Evolutionary conservation across 1,140 invertebrate species (phyloP), one percentile per base, ranked within the genome.

Genomic region (Cotesia chilonis): DNA sequence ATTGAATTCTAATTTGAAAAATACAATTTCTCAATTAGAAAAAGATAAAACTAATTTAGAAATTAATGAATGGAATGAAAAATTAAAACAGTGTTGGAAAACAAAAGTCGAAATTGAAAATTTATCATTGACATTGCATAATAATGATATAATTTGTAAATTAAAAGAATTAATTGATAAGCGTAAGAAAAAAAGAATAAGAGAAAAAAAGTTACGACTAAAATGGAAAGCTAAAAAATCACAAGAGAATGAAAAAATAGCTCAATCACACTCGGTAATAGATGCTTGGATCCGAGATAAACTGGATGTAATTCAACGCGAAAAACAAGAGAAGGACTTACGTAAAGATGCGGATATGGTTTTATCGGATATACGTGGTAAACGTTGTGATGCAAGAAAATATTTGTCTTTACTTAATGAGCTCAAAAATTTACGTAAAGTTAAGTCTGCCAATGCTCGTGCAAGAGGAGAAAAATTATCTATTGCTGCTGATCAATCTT

Each of bases 271-370:
- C 88, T 80, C 76, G 84, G 76, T 87, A 87, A 81, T 86, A 87
- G 76, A 92, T 90, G 79, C 88, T 88, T 88, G 88, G 89, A 79
- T 92, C 87, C 88, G 83, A 89, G 73, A 87, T 82, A 79, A 89
- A 87, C 76, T 91, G 76, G 89, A 91, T 79, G 84, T 90, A 65
- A 89, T 91, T 41, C 86, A 91, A 68, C 89, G 86, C 74, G 87
- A 87, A 60, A 91, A 92, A 83, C 80, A 93, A 88, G 90, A 91
- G 79, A 89, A 91, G 80, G 87, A 89, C 78, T 85, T 91, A 60
- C 90, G 92, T 75, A 87, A 88, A 76, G 88, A 93, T 80, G 92
- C 92, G 0, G 93, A 94, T 81, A 85, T 88, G 72, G 87, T 93
- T 10, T 80, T 94, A 1, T 88, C 89, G 55, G 92, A 93, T 77